Evolutionary conservation across 2,888 invertebrate genomes (phyloP), one percentile per base, ranked within the genome.

Genomic region (Bombylius major): DNA sequence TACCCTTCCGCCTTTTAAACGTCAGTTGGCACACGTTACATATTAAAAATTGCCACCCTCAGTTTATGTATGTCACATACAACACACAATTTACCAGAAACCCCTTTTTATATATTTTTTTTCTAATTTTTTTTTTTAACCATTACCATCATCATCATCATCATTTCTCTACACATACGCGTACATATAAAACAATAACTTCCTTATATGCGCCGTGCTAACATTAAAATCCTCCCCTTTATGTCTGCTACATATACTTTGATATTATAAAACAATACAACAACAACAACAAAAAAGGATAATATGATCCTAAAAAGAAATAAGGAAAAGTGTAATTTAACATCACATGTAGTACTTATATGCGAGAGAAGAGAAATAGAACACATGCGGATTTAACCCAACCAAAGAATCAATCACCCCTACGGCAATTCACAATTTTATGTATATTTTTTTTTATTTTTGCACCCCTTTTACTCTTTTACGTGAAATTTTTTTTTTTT

Each of bases 31-130:
- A 56, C 56, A 56, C 56, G 56, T 56, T 48, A 33, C 32, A 48
- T 56, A 56, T 56, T 56, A 55, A 55, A 56, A 56, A 56, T 52
- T 49, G 42, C 56, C 56, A 56, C 56, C 56, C 56, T 56, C 56
- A 52, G 39, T 51, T 49, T 55, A 47, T 51, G 50, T 23, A 23
- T 23, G 23, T 23, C 34, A 36, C 34, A 36, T 36, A 36, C 8
- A 7, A 36, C 8, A 36, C 8, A 8, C 34, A 8, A 36, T 36
- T 7, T 36, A 36, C 7, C 9, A 36, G 50, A 48, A 51, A 51
- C 55, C 51, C 51, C 55, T 51, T 55, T 49, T 47, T 52, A 31
- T 34, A 23, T 23, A 23, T 23, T 23, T 23, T 23, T 23, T 23
- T 23, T 23, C 23, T 3, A 1, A 23, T 23, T 23, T 23, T 23